Conservation (phyloP, 1,140 invertebrate species). For the Drosophila rufa region DNA sequence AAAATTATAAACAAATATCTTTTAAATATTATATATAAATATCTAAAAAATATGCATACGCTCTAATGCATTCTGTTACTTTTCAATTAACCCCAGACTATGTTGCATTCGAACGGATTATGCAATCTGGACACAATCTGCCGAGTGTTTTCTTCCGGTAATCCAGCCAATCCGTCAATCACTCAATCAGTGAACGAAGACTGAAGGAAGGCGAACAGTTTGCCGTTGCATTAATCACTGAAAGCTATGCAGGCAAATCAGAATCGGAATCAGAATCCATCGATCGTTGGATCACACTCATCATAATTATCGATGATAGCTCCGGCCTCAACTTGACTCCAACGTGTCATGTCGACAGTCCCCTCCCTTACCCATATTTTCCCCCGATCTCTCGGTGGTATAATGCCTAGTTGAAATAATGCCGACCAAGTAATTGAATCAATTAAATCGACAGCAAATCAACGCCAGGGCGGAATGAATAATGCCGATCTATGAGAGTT, state of each 20-base stretch:
- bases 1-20: too few species aligned
- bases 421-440: slow-evolving; percentile 38
- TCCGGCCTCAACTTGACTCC: slow-evolving; percentile 19
- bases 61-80: not conserved
- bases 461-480: slow-evolving; percentile 21
- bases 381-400: not conserved
- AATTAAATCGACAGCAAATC: slow-evolving; percentile 42
- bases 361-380: not conserved
- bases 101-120: slow-evolving; percentile 52
- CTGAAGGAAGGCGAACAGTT: slow-evolving; percentile 38
- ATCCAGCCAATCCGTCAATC: slow-evolving; percentile 64
- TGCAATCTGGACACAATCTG: slow-evolving; percentile 45
- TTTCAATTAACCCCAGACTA: slow-evolving; percentile 14
- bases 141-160: slow-evolving; percentile 57
- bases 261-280: slow-evolving; percentile 28
- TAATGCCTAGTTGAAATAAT: slow-evolving; percentile 43
- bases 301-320: slow-evolving; percentile 51
- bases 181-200: slow-evolving; percentile 28
- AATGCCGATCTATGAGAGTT: slow-evolving; percentile 13
- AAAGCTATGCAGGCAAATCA: slow-evolving; percentile 45
- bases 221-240: slow-evolving; percentile 68
- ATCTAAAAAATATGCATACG: not conserved
- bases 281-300: slow-evolving; percentile 33
- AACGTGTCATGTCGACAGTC: slow-evolving; percentile 28
- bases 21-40: not conserved